Percentiles rank a stretch among this genome's conserved stretches.
phyloP scores from a whole-genome alignment of 1,140 invertebrate species.

The Aporrectodea caliginosa region DNA sequence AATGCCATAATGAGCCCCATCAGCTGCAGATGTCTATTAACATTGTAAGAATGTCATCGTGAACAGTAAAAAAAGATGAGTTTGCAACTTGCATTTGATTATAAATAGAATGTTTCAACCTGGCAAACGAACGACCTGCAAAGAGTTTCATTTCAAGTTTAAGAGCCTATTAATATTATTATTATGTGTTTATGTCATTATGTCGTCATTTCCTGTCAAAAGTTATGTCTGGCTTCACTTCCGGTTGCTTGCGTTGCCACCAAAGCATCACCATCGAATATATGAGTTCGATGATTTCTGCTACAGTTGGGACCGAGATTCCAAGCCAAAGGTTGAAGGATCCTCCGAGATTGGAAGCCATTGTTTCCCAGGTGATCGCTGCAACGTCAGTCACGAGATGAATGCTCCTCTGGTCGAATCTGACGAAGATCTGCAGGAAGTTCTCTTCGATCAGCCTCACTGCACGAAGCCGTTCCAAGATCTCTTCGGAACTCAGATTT shows the following conservation, averaged over 20 bases:
- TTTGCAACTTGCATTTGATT: no score
- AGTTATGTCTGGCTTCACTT: neutral
- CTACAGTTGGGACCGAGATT: neutral
- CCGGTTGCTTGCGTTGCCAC: neutral
- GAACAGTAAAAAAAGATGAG: no score
- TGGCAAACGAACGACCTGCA: no score
- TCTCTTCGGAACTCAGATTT: neutral
- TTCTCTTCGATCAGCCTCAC: neutral
- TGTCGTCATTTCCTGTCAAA: no score
- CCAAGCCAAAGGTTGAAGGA: neutral
- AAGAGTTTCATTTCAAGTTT: neutral
- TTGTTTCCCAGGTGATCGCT: neutral
- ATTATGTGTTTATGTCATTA: no score
- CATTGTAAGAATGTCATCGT: no score
- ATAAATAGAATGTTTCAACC: no score
- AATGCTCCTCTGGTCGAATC: neutral
- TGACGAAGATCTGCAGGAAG: neutral
- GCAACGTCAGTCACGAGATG: neutral
- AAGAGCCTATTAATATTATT: no score
- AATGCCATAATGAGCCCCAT: no score
- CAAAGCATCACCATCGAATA: neutral
- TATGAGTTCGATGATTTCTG: neutral
- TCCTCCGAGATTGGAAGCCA: neutral
- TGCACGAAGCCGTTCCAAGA: neutral
- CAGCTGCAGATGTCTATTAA: no score